Base-by-base conservation (phyloP, 1,140 invertebrate genomes). In the Macrobrachium rosenbergii region DNA sequence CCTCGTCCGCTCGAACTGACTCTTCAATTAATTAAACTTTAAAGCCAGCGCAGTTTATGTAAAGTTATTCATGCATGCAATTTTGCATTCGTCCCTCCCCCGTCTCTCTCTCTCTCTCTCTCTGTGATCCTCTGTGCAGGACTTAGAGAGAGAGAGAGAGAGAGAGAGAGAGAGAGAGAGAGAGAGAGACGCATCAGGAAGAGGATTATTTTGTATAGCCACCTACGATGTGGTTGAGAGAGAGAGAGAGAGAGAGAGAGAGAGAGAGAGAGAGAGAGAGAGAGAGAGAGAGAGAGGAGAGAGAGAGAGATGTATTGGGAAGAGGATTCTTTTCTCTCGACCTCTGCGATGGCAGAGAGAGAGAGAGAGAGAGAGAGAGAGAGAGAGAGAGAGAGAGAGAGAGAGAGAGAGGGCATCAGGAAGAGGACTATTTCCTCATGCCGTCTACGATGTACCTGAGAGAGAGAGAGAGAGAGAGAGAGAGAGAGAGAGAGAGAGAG, bases 401-500 rank as follows among this genome's bases (percentile, higher is more conserved):
- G 19, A 72, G 67, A 72, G 19, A 72, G 67, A 72, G 67, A 23
- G 3, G 37, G 21, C 21, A n/a, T 23, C 10, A 69, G n/a, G 16
- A 6, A 72, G 67, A 72, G 21, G 37, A 37, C 11, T 10, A 5
- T 21, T 37, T 37, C 3, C 28, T n/a, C n/a, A n/a, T n/a, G n/a
- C n/a, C n/a, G n/a, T n/a, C n/a, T n/a, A n/a, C n/a, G n/a, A n/a
- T n/a, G n/a, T n/a, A n/a, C n/a, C n/a, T n/a, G n/a, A 69, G n/a
- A 69, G 67, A 69, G 67, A 69, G 67, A 69, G 67, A 69, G 67
- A 72, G 67, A 72, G 67, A 72, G n/a, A 72, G 67, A 28, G 21
- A 72, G n/a, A 72, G 67, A 69, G 67, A 72, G 67, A 72, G 67
- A 72, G 67, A 72, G 67, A 72, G 21, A 72, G 67, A 72, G 67